A percentile compares a stretch with the other conserved stretches of the same genome.
Evolutionary conservation across 2,888 invertebrate species (phyloP).

Genomic region (Cerastoderma edule): DNA sequence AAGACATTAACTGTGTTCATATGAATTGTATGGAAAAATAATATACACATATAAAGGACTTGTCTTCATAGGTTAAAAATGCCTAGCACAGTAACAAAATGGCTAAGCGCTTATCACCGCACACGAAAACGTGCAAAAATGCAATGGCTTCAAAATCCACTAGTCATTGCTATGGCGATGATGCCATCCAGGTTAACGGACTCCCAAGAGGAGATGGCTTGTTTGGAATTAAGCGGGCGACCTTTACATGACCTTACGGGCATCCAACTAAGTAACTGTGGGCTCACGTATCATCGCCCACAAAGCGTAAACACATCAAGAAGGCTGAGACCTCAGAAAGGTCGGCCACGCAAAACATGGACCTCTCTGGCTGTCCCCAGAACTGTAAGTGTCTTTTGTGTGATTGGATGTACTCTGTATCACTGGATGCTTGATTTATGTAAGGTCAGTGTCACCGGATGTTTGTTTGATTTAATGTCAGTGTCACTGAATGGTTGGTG

Average conservation of each 20-base stretch:
- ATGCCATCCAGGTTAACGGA: constrained; percentile 2
- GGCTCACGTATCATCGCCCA: constrained; percentile 18
- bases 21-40: too few species aligned
- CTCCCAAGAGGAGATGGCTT: neutral
- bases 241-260: constrained; percentile 21
- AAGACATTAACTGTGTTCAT: too few species aligned
- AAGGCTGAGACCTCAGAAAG: constrained; percentile 6
- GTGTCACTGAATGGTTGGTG: too few species aligned
- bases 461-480: too few species aligned
- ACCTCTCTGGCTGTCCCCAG: constrained; percentile 13
- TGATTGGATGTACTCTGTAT: neutral
- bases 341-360: constrained; percentile 17
- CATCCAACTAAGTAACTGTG: constrained; percentile 10
- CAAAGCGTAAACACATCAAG: constrained; percentile 17
- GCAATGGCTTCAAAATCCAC: constrained; percentile 44
- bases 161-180: constrained; percentile 32
- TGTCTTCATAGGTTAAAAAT: constrained; percentile 16
- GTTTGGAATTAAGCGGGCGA: constrained; percentile 17
- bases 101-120: neutral
- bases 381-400: constrained; percentile 4
- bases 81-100: constrained; percentile 20
- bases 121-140: constrained; percentile 5
- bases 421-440: neutral
- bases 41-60: too few species aligned
- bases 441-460: neutral